Evolutionary conservation across 2,888 invertebrate species (phyloP).

Genomic region (Graphium colonna): DNA sequence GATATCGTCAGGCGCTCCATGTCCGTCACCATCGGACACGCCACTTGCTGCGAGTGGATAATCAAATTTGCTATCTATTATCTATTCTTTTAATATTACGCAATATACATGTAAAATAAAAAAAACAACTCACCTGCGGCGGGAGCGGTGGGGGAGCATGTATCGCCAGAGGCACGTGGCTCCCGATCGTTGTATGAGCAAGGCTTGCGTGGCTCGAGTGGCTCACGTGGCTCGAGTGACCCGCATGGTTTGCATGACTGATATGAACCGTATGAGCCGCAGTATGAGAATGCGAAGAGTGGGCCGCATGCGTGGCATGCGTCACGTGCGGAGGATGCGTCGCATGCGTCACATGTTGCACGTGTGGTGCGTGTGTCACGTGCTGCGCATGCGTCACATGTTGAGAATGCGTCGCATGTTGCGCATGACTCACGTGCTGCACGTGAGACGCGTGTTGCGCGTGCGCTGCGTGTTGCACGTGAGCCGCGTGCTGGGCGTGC

Average conservation of each 20-base stretch:
- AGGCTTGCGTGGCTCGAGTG: neutral
- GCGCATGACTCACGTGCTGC: neutral
- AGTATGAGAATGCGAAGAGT: slow-evolving; percentile 6
- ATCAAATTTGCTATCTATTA: too few relatives aligned
- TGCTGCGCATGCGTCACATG: neutral
- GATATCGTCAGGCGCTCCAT: slow-evolving; percentile 58
- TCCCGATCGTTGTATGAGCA: neutral
- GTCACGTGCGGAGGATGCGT: slow-evolving; percentile 27
- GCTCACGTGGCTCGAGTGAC: slow-evolving; percentile 22
- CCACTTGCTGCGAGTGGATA: slow-evolving; percentile 15
- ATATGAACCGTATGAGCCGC: too few relatives aligned
- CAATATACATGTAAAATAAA: too few relatives aligned
- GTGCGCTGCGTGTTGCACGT: slow-evolving; percentile 5
- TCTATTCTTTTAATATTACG: too few relatives aligned
- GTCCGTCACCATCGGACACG: slow-evolving; percentile 48
- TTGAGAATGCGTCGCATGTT: too few relatives aligned
- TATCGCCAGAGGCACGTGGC: slow-evolving; percentile 8
- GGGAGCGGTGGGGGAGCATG: slow-evolving; percentile 4
- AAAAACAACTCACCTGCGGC: neutral
- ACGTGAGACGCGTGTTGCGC: slow-evolving; percentile 20
- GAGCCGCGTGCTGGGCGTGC: slow-evolving; percentile 6
- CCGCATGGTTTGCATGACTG: too few relatives aligned
- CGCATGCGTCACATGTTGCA: slow-evolving; percentile 26
- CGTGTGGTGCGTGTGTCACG: slow-evolving; percentile 23
- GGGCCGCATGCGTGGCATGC: slow-evolving; percentile 19